Conservation (phyloP, 1,140 invertebrate species). For the Cyphomyrmex costatus region DNA sequence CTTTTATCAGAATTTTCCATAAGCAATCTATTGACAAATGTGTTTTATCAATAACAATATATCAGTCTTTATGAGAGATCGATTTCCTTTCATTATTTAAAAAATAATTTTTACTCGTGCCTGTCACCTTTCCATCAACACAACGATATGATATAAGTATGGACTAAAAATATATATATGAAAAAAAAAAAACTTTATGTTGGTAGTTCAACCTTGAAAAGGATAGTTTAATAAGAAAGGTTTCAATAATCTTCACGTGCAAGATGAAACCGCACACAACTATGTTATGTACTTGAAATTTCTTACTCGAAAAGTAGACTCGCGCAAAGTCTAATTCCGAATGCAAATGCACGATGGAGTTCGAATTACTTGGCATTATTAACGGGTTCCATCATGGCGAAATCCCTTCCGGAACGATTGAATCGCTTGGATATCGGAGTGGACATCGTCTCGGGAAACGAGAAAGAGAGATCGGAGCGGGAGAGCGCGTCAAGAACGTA, state of each 20-base stretch:
- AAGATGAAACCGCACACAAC: background rate
- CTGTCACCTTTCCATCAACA: too few relatives aligned
- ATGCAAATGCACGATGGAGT: background rate
- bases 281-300: background rate
- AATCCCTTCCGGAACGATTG: slow-evolving; percentile 43
- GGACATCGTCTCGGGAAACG: slow-evolving; percentile 56
- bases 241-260: background rate
- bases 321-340: slow-evolving; percentile 2
- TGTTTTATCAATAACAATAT: too few relatives aligned
- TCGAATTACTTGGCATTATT: slow-evolving; percentile 51
- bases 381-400: slow-evolving; percentile 11
- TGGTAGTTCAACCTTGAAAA: background rate
- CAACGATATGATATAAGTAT: background rate
- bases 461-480: slow-evolving; percentile 38
- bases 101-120: too few relatives aligned
- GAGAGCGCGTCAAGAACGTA: slow-evolving; percentile 3
- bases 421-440: slow-evolving; percentile 52
- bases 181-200: background rate
- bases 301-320: background rate
- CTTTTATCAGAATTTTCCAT: too few relatives aligned
- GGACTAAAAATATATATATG: background rate
- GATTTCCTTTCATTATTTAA: too few relatives aligned
- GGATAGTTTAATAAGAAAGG: background rate
- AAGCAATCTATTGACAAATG: too few relatives aligned
- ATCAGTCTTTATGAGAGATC: too few relatives aligned